Base-by-base conservation (phyloP, 2,797 vertebrate genomes). In the Propithecus perrieri region DNA sequence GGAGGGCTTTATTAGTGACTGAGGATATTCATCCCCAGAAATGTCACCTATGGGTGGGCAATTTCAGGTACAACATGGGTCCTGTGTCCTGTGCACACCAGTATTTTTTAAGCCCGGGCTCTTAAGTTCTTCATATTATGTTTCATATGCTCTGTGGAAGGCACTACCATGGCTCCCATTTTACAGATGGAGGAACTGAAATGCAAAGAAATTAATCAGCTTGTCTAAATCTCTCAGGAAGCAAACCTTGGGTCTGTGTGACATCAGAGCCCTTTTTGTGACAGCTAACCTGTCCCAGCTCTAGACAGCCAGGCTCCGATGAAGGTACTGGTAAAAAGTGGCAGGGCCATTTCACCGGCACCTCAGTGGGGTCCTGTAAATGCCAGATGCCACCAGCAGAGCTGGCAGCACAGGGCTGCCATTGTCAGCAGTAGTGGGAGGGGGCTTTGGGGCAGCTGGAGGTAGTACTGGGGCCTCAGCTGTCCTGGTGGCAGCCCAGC, bases 61-160 rank as follows among this genome's bases (percentile, higher is more conserved):
- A 1, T 35, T 38, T n/a, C 61, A 53, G 41, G 38, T n/a, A 30
- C 71, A 63, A 41, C 61, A 20, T 0, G 2, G 22, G 8, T 14
- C 53, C 71, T 8, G 12, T 5, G n/a, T 63, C 15, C 85, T 35
- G 7, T 1, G 67, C 28, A 17, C 0, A 0, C n/a, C 46, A 59
- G 55, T 26, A 30, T 4, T 59, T 85, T 57, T 30, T 7, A 46
- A 63, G 48, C 55, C 0, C 22, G 30, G 76, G 30, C 53, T 78
- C 43, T 86, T 43, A 9, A 6, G 0, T 33, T 78, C 59, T 57
- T 38, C 38, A 2, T 3, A 3, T 35, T 26, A 15, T 48, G 55
- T 4, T 55, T 41, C 5, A 11, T 67, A 3, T 3, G 43, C 53
- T 85, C 53, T 63, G 55, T 43, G 76, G 48, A n/a, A 22, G 48